Conservation (phyloP, 2,888 invertebrate species). For the Amiota minor region DNA sequence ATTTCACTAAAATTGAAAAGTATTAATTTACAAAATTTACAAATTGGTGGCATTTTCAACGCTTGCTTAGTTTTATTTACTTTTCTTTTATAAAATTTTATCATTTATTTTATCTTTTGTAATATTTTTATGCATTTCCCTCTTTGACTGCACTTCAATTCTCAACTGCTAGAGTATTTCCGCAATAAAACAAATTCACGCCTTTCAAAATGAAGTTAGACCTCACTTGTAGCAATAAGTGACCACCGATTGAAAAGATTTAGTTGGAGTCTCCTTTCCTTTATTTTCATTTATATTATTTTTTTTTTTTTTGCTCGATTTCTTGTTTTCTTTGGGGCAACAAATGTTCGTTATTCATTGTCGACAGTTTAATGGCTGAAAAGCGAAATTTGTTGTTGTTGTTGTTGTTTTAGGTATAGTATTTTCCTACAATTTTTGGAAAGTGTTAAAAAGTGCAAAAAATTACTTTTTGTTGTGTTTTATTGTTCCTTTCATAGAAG, state of each 20-base stretch:
- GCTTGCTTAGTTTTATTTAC: too few relatives aligned
- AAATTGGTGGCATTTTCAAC: too few relatives aligned
- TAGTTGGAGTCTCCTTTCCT: not conserved
- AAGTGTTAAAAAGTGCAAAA: constrained; percentile 46
- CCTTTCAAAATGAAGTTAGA: constrained; percentile 13
- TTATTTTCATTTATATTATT: not conserved
- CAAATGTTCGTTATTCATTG: constrained; percentile 44
- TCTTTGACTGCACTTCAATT: not conserved
- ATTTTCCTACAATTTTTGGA: constrained; percentile 23
- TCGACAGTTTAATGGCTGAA: constrained; percentile 44
- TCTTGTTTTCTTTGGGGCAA: constrained; percentile 14
- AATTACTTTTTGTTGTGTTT: constrained; percentile 21
- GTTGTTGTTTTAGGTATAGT: constrained; percentile 33
- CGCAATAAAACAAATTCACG: constrained; percentile 31
- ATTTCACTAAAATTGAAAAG: too few relatives aligned
- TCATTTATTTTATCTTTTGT: not conserved
- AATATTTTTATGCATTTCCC: not conserved
- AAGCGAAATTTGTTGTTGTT: constrained; percentile 38
- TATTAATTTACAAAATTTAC: too few relatives aligned
- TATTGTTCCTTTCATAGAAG: too few relatives aligned
- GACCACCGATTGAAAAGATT: too few relatives aligned
- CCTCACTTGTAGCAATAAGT: too few relatives aligned
- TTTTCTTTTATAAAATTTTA: not conserved
- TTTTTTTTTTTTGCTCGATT: not conserved
- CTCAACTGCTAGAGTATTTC: not conserved